These are phyloP conservation scores for Drosophila limbata DNA, from an alignment of 2,888 invertebrate species.

Conservation along the genomic window DNA sequence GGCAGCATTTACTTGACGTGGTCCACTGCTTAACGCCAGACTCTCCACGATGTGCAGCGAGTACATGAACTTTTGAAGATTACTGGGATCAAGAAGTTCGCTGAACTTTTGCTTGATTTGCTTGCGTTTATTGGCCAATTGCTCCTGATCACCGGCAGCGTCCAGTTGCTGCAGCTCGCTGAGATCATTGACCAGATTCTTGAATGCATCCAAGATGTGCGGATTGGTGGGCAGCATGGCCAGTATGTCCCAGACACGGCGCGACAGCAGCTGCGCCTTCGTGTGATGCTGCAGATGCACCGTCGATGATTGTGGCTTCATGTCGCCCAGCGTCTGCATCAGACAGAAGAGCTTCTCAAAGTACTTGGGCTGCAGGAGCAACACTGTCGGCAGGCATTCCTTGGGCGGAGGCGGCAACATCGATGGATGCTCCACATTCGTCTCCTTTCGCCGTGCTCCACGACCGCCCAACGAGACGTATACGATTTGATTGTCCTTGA, in stretches of 20 bases:
- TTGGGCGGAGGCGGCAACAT: constrained; percentile 94
- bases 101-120: constrained; percentile 86
- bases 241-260: constrained; percentile 97
- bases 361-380: constrained; percentile 93
- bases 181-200: constrained; percentile 87
- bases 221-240: constrained; percentile 96
- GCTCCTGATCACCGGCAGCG: constrained; percentile 64
- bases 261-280: constrained; percentile 94
- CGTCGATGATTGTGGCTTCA: constrained; percentile 90
- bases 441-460: constrained; percentile 86
- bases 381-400: constrained; percentile 93
- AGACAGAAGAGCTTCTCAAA: constrained; percentile 96
- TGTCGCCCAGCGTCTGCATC: constrained; percentile 95
- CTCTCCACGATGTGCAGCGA: constrained; percentile 96
- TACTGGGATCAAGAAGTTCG: constrained; percentile 93
- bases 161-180: constrained; percentile 74
- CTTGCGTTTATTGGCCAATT: constrained; percentile 81
- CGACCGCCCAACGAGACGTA: constrained; percentile 94
- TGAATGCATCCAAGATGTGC: constrained; percentile 91
- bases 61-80: constrained; percentile 97
- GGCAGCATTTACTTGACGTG: constrained; percentile 51
- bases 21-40: constrained; percentile 85
- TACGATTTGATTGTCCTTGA: constrained; percentile 97
- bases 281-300: constrained; percentile 89
- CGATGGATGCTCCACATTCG: constrained; percentile 91